Evolutionary conservation across 2,888 invertebrate species (phyloP).

Genomic region (Mechanitis mazaeus): DNA sequence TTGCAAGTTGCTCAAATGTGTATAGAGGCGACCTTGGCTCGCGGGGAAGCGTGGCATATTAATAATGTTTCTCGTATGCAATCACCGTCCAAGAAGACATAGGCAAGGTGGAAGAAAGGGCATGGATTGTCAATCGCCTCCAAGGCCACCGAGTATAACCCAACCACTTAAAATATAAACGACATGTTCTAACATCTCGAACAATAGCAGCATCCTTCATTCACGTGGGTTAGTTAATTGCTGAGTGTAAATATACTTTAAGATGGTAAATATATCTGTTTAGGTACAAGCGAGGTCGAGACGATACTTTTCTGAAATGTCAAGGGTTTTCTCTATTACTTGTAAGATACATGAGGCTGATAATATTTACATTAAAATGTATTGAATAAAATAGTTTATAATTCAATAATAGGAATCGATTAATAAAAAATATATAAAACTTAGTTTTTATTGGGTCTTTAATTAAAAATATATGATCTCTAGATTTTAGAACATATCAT

Average conservation of each 20-base stretch:
- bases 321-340: constrained; percentile 54
- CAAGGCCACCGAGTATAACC: constrained; percentile 60
- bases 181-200: constrained; percentile 19
- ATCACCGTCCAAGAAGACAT: constrained; percentile 67
- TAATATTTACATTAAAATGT: not conserved
- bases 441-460: too few relatives aligned
- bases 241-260: constrained; percentile 42
- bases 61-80: constrained; percentile 69
- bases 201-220: constrained; percentile 26
- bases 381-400: not conserved
- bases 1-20: constrained; percentile 33
- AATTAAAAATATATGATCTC: too few relatives aligned
- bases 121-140: constrained; percentile 62
- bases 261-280: constrained; percentile 55
- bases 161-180: constrained; percentile 37
- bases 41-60: constrained; percentile 64
- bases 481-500: too few relatives aligned
- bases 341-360: constrained; percentile 20
- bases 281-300: constrained; percentile 51
- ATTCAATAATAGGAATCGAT: not conserved
- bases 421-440: too few relatives aligned
- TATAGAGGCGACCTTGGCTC: constrained; percentile 59
- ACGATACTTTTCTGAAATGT: constrained; percentile 58
- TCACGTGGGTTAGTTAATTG: constrained; percentile 49
- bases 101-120: constrained; percentile 73